Evolutionary conservation across 2,888 invertebrate genomes (phyloP).

Genomic region (Meloe dianella): DNA sequence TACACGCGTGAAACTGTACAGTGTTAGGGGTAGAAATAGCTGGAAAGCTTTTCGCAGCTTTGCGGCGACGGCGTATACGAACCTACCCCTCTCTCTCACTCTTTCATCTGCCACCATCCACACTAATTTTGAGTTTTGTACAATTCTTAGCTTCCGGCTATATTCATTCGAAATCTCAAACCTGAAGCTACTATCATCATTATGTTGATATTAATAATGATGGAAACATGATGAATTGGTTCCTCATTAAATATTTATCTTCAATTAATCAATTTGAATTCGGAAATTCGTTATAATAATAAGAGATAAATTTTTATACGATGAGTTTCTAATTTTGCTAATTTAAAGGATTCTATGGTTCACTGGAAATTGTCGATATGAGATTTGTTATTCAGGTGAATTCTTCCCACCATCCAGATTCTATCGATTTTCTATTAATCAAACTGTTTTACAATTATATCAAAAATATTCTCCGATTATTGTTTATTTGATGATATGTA

Average conservation of each 20-base stretch:
- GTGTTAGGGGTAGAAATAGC: conserved; percentile 36
- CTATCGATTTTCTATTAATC: not conserved
- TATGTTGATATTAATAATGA: not conserved
- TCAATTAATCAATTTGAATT: not conserved
- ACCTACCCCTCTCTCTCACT: conserved; percentile 38
- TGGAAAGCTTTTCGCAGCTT: conserved; percentile 43
- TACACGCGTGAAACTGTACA: conserved; percentile 41
- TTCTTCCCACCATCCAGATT: too few species aligned
- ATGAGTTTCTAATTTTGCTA: too few species aligned
- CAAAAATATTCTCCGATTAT: not conserved
- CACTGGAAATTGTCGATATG: too few species aligned
- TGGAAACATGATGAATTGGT: not conserved
- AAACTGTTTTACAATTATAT: not conserved
- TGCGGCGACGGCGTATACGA: conserved; percentile 31
- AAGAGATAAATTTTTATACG: not conserved
- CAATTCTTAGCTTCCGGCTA: not conserved
- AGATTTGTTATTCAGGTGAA: too few species aligned
- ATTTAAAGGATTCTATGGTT: too few species aligned
- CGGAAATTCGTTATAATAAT: not conserved
- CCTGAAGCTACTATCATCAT: not conserved
- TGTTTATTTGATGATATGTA: too few species aligned
- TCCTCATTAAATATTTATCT: not conserved
- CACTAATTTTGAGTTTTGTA: not conserved
- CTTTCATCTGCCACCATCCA: not conserved
- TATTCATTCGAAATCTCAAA: not conserved